Conservation (phyloP, 2,797 vertebrate genomes). For the Siniperca obscura region DNA sequence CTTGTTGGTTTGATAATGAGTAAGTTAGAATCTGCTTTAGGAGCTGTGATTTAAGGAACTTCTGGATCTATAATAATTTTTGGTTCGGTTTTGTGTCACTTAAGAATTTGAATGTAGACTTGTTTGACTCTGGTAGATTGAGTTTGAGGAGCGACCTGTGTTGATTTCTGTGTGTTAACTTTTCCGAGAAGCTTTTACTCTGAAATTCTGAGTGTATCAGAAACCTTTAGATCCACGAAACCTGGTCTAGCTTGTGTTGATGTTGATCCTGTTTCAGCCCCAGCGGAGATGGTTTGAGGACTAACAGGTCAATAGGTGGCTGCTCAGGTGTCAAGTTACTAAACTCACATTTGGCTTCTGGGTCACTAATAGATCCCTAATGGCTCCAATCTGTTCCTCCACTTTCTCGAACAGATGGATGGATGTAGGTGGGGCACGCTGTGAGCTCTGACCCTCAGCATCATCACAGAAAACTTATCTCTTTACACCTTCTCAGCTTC, state of each 20-base stretch:
- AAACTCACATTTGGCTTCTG: conserved; percentile 59
- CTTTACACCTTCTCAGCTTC: background rate
- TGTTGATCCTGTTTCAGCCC: conserved; percentile 7
- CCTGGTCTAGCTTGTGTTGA: background rate
- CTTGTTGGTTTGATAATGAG: too few relatives aligned
- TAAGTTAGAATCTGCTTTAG: too few relatives aligned
- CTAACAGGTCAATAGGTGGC: conserved; percentile 54
- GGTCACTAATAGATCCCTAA: conserved; percentile 66
- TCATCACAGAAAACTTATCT: background rate
- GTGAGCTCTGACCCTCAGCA: conserved; percentile 42
- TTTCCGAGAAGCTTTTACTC: background rate
- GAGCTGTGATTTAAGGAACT: too few relatives aligned
- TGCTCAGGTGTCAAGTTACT: conserved; percentile 60
- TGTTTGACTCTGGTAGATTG: too few relatives aligned
- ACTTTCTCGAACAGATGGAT: background rate
- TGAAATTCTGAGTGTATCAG: too few relatives aligned
- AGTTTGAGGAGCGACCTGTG: too few relatives aligned
- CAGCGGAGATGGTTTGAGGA: background rate
- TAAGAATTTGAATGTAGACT: too few relatives aligned
- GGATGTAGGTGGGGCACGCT: conserved; percentile 17
- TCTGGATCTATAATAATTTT: too few relatives aligned
- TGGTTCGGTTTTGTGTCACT: too few relatives aligned
- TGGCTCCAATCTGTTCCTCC: conserved; percentile 54
- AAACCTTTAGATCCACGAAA: background rate
- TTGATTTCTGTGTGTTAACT: background rate